Evolutionary conservation across 2,113 vertebrate species (phyloP).

Genomic region (Sinocyclocheilus rhinocerous): DNA sequence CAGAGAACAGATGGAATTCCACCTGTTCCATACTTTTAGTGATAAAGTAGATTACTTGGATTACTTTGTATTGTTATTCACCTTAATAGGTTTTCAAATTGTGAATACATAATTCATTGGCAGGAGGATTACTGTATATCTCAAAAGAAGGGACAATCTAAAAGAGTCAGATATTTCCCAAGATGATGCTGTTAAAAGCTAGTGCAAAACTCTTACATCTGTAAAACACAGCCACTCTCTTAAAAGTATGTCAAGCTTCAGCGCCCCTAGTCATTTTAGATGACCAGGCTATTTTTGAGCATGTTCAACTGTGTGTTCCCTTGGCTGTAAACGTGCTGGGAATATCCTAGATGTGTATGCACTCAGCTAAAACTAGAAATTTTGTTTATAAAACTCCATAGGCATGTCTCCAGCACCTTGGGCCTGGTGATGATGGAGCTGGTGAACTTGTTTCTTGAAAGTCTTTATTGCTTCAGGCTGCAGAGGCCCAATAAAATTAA

Average conservation of each 20-base stretch:
- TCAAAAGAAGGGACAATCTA: neutral
- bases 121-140: too few relatives aligned
- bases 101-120: neutral
- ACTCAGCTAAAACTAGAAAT: neutral
- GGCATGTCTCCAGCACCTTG: neutral
- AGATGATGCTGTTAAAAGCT: neutral
- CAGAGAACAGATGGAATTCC: conserved; percentile 28
- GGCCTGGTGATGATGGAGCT: neutral
- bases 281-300: conserved; percentile 1
- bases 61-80: neutral
- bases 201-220: neutral
- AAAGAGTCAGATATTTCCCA: neutral
- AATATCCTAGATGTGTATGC: neutral
- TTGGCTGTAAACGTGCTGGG: neutral
- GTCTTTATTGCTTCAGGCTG: conserved; percentile 11
- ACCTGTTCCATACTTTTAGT: conserved; percentile 40
- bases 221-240: neutral
- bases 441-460: conserved; percentile 40
- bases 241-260: conserved; percentile 9
- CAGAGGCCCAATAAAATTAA: conserved; percentile 21
- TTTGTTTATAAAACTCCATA: neutral
- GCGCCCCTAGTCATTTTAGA: neutral
- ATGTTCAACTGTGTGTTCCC: neutral
- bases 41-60: conserved; percentile 7
- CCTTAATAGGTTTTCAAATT: neutral